Conservation (phyloP, 2,888 invertebrate species). For the Lagria hirta region DNA sequence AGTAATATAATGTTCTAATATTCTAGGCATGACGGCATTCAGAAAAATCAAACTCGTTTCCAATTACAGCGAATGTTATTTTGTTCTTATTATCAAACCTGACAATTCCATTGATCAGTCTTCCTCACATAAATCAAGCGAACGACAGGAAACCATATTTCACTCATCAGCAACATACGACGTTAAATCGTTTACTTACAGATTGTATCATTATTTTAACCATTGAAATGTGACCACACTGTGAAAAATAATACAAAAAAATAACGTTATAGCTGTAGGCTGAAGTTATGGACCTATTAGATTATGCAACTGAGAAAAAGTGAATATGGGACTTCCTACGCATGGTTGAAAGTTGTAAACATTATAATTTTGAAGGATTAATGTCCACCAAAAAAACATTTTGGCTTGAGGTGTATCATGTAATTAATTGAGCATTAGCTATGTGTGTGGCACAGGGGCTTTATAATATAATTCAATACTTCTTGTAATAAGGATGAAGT, state of each 20-base stretch:
- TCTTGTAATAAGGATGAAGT: too few relatives aligned
- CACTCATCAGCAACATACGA: slow-evolving; percentile 15
- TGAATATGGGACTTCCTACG: slow-evolving; percentile 22
- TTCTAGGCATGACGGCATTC: too few relatives aligned
- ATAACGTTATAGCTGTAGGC: slow-evolving; percentile 18
- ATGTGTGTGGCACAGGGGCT: too few relatives aligned
- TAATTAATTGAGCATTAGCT: too few relatives aligned
- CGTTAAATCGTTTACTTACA: slow-evolving; percentile 9
- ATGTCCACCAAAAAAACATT: too few relatives aligned
- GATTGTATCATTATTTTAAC: slow-evolving; percentile 13
- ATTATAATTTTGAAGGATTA: too few relatives aligned
- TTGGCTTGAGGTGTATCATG: too few relatives aligned
- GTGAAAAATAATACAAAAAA: slow-evolving; percentile 4
- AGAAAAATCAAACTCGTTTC: too few relatives aligned
- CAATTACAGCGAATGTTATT: too few relatives aligned
- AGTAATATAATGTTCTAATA: too few relatives aligned
- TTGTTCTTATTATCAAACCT: slow-evolving; percentile 6
- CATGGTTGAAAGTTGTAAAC: too few relatives aligned
- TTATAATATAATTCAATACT: too few relatives aligned
- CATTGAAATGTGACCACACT: slow-evolving; percentile 4
- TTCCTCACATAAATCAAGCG: slow-evolving; percentile 11
- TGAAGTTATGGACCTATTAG: slow-evolving; percentile 19
- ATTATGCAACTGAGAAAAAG: slow-evolving; percentile 16
- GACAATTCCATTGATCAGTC: slow-evolving; percentile 8
- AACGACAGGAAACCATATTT: slow-evolving; percentile 19